phyloP scores from a whole-genome alignment of 2,888 invertebrate species.

The Tromatobia lineatoria region DNA sequence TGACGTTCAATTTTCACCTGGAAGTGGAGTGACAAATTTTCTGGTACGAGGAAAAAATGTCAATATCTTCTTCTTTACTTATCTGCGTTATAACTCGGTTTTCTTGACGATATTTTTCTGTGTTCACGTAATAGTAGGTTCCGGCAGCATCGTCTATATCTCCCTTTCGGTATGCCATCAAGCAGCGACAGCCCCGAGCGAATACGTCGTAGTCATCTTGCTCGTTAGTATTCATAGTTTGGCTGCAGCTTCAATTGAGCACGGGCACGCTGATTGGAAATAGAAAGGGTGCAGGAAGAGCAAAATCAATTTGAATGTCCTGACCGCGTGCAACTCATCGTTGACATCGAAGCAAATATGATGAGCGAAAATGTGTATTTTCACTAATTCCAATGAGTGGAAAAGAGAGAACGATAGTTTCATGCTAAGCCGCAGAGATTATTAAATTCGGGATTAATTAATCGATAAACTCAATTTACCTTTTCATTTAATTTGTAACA shows the following conservation, averaged over 20 bases:
- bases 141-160: background rate
- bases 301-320: constrained; percentile 59
- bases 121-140: background rate
- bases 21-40: background rate
- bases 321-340: constrained; percentile 21
- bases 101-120: background rate
- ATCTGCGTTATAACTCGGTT: background rate
- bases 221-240: constrained; percentile 66
- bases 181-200: constrained; percentile 34
- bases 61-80: background rate
- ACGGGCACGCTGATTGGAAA: constrained; percentile 64
- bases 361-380: constrained; percentile 43
- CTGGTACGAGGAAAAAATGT: background rate
- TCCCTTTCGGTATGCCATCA: constrained; percentile 28
- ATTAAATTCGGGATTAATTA: constrained; percentile 61
- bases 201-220: constrained; percentile 46
- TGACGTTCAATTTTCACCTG: background rate
- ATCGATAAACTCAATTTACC: constrained; percentile 42
- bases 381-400: constrained; percentile 28
- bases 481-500: background rate
- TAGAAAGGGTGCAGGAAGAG: constrained; percentile 43
- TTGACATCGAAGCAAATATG: constrained; percentile 27
- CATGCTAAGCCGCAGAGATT: constrained; percentile 21
- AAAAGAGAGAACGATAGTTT: background rate
- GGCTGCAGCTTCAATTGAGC: constrained; percentile 56